Evolutionary conservation across 2,888 invertebrate species (phyloP).

Genomic region (Subacronicta megacephala): DNA sequence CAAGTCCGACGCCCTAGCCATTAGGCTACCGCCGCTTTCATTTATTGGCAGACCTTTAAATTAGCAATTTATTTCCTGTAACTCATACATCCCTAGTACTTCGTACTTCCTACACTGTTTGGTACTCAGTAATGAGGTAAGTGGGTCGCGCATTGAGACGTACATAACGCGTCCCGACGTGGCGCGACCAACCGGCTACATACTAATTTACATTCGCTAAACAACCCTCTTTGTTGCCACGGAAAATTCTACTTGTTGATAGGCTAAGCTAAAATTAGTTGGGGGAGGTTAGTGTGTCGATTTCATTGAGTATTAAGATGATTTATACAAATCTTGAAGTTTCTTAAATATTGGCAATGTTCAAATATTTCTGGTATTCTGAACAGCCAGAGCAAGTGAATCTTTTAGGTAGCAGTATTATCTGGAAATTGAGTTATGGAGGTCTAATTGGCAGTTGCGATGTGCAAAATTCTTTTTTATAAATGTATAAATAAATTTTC

Average conservation of each 20-base stretch:
- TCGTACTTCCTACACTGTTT: constrained; percentile 14
- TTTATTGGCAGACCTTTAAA: constrained; percentile 23
- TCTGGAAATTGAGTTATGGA: too few relatives aligned
- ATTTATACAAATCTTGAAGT: too few relatives aligned
- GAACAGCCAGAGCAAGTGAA: too few relatives aligned
- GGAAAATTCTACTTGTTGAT: constrained; percentile 14
- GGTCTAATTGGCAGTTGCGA: too few relatives aligned
- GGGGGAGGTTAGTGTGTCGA: constrained; percentile 7
- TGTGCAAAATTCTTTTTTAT: too few relatives aligned
- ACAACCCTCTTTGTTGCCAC: constrained; percentile 6
- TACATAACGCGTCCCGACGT: constrained; percentile 66
- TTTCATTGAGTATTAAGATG: too few relatives aligned
- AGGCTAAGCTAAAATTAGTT: constrained; percentile 4
- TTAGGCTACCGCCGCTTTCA: too few relatives aligned
- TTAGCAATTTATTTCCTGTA: constrained; percentile 6
- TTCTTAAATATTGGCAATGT: too few relatives aligned
- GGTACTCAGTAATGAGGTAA: constrained; percentile 62
- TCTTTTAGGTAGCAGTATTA: too few relatives aligned
- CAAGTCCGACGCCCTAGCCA: too few relatives aligned
- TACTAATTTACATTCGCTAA: constrained; percentile 11
- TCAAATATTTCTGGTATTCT: too few relatives aligned
- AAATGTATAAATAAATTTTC: too few relatives aligned
- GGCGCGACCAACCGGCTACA: constrained; percentile 28
- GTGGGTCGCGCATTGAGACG: constrained; percentile 64
- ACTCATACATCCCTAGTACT: constrained; percentile 26